A percentile compares a stretch with the other conserved stretches of the same genome.
Evolutionary conservation across 2,113 vertebrate species (phyloP).

Genomic region (Triplophysa siluroides): DNA sequence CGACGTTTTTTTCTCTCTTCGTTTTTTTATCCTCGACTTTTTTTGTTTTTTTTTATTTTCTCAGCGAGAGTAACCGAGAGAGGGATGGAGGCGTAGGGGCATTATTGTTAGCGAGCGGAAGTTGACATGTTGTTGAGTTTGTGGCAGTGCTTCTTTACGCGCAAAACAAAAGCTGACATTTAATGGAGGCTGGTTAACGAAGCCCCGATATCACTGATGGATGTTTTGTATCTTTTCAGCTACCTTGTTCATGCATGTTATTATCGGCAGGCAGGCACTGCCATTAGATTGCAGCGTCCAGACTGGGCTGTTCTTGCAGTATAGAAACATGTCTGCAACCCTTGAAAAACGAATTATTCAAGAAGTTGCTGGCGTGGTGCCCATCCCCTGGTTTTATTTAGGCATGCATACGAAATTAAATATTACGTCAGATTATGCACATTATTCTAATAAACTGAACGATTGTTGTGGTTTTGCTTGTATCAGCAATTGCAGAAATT

Average conservation of each 20-base stretch:
- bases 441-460: background rate
- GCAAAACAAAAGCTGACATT: constrained; percentile 57
- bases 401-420: background rate
- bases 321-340: background rate
- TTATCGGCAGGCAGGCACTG: background rate
- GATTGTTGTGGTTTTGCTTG: background rate
- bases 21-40: constrained; percentile 70
- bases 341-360: background rate
- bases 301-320: background rate
- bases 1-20: constrained; percentile 65
- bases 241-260: background rate
- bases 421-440: background rate
- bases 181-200: constrained; percentile 65
- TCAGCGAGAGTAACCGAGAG: constrained; percentile 67
- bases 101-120: constrained; percentile 60
- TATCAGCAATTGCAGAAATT: background rate
- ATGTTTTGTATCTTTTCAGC: constrained; percentile 5
- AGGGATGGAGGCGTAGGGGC: constrained; percentile 64
- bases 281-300: background rate
- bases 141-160: constrained; percentile 25
- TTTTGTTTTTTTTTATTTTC: constrained; percentile 72
- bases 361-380: background rate
- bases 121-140: constrained; percentile 50
- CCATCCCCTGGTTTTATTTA: background rate
- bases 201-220: constrained; percentile 32